phyloP scores from a whole-genome alignment of 2,113 vertebrate species.

The Cynopterus brachyotis region DNA sequence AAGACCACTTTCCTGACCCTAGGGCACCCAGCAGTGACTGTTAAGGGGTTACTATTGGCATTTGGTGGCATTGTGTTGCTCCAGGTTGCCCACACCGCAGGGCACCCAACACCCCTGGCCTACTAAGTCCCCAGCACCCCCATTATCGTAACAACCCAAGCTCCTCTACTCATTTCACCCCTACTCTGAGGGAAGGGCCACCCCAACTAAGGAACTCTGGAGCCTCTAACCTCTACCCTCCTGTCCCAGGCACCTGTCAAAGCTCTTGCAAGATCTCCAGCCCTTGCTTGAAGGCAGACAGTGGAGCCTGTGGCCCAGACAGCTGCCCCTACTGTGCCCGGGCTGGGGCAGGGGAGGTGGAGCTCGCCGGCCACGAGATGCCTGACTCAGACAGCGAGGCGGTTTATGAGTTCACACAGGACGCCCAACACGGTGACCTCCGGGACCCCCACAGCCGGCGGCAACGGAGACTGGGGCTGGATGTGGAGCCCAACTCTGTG shows the following conservation, averaged over 20 bases:
- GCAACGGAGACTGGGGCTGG: conserved; percentile 11
- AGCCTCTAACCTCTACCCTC: conserved; percentile 41
- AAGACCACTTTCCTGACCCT: neutral
- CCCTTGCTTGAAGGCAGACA: conserved; percentile 90
- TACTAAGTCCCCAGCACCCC: neutral
- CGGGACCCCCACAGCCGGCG: conserved; percentile 76
- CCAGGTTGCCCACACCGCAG: neutral
- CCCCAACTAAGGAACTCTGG: neutral
- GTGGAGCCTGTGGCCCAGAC: conserved; percentile 87
- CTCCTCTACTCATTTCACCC: neutral
- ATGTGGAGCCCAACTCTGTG: conserved; percentile 68
- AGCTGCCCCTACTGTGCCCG: conserved; percentile 94
- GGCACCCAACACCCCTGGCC: neutral
- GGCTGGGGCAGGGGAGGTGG: conserved; percentile 82
- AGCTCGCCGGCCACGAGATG: conserved; percentile 86
- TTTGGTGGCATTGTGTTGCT: neutral
- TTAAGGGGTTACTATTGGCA: neutral
- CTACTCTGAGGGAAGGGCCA: neutral
- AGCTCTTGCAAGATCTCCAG: conserved; percentile 86
- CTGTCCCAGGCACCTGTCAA: conserved; percentile 85
- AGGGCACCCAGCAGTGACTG: neutral
- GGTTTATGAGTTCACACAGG: conserved; percentile 94
- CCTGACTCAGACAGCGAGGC: conserved; percentile 94
- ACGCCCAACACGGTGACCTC: conserved; percentile 89
- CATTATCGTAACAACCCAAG: neutral